Evolutionary conservation across 2,113 vertebrate species (phyloP).

Genomic region (Nettapus auritus): DNA sequence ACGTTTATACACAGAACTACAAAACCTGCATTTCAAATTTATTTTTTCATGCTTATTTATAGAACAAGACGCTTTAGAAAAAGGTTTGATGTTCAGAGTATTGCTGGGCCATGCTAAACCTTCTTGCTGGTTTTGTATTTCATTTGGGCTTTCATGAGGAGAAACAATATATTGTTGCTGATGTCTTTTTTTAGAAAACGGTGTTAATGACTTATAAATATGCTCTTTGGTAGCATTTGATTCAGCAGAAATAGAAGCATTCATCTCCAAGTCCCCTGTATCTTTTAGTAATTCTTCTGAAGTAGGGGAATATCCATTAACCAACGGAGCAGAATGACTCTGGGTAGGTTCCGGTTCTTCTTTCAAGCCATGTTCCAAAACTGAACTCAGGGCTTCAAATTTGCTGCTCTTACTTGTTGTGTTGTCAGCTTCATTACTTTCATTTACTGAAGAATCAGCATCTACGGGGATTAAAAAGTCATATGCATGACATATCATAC

Average conservation of each 20-base stretch:
- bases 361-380: not conserved
- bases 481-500: not conserved
- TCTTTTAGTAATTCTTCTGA: not conserved
- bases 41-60: not conserved
- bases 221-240: not conserved
- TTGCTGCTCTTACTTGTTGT: not conserved
- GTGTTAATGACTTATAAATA: not conserved
- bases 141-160: not conserved
- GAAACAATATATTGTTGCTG: not conserved
- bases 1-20: not conserved
- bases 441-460: not conserved
- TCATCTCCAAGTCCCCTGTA: not conserved
- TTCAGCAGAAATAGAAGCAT: not conserved
- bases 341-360: not conserved
- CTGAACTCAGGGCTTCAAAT: not conserved
- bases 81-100: not conserved
- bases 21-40: constrained; percentile 53
- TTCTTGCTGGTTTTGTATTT: not conserved
- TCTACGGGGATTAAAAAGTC: not conserved
- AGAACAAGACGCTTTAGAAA: not conserved
- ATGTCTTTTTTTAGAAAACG: not conserved
- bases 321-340: not conserved
- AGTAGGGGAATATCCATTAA: not conserved
- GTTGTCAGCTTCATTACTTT: not conserved
- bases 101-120: not conserved